Evolutionary conservation across 2,888 invertebrate species (phyloP).

Genomic region (Alviniconcha strummeri): DNA sequence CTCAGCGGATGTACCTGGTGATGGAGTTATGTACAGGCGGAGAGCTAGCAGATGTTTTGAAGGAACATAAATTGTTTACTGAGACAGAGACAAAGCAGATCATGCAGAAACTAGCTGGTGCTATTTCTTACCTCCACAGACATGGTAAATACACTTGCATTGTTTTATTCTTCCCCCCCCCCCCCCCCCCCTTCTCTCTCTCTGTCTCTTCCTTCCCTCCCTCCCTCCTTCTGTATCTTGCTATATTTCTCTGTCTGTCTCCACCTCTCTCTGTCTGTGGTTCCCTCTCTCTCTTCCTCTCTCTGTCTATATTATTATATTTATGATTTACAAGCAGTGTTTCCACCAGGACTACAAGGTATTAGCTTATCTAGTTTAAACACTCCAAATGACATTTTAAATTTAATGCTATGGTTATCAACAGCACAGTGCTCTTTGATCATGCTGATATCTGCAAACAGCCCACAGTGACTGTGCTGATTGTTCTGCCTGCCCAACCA

Average conservation of each 20-base stretch:
- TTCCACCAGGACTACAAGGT: too few species aligned
- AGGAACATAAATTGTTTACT: conserved; percentile 67
- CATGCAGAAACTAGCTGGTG: conserved; percentile 69
- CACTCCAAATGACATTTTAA: too few species aligned
- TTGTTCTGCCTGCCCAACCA: too few species aligned
- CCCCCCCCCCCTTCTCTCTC: neutral
- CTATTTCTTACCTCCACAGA: conserved; percentile 73
- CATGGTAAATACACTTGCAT: conserved; percentile 59
- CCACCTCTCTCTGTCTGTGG: neutral
- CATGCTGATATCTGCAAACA: too few species aligned
- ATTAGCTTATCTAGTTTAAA: too few species aligned
- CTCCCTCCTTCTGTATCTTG: neutral
- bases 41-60: conserved; percentile 74
- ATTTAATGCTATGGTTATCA: too few species aligned
- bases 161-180: neutral
- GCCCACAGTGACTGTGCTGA: too few species aligned
- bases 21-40: conserved; percentile 77
- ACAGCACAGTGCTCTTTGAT: too few species aligned
- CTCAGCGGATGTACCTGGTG: conserved; percentile 76
- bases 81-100: conserved; percentile 68
- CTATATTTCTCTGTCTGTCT: neutral
- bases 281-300: neutral
- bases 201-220: neutral
- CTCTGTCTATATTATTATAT: too few species aligned
- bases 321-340: too few species aligned